A percentile compares a stretch with the other conserved stretches of the same genome.
These are phyloP conservation scores for Eudorcas thomsonii DNA, from an alignment of 2,113 vertebrate species.

Conservation along the genomic window DNA sequence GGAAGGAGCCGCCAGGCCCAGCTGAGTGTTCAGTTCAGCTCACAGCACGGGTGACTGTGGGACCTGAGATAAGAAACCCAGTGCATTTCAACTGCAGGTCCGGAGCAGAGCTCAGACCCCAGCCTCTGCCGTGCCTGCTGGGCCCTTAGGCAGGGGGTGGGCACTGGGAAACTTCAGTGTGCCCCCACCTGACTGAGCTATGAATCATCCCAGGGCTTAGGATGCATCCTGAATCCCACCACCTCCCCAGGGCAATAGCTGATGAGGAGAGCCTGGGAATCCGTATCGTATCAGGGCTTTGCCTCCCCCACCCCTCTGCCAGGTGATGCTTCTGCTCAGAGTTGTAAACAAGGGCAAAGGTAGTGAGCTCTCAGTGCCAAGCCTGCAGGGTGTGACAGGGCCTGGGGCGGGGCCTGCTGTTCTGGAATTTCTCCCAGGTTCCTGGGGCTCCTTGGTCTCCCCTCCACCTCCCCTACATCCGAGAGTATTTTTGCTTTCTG, in stretches of 20 bases:
- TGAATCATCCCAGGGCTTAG: not conserved
- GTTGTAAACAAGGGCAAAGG: not conserved
- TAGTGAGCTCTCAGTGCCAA: too few species aligned
- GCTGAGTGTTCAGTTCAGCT: not conserved
- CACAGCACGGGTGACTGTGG: fast-evolving
- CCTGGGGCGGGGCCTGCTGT: too few species aligned
- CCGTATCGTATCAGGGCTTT: too few species aligned
- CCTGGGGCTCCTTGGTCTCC: not conserved
- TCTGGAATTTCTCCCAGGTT: not conserved
- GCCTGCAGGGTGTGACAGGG: fast-evolving
- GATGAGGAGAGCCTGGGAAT: fast-evolving
- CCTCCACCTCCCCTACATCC: fast-evolving
- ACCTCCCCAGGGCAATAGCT: not conserved
- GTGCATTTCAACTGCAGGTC: not conserved
- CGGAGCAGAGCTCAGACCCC: fast-evolving
- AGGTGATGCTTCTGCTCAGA: too few species aligned
- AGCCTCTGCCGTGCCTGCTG: too few species aligned
- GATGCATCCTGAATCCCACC: fast-evolving
- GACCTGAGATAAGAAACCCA: not conserved
- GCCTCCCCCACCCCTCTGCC: fast-evolving
- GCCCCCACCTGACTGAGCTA: too few species aligned
- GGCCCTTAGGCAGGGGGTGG: not conserved
- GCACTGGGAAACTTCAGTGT: fast-evolving
- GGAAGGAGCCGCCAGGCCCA: not conserved
- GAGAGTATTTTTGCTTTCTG: not conserved